Conservation (phyloP, 2,797 vertebrate genomes). For the Uromys caudimaculatus region DNA sequence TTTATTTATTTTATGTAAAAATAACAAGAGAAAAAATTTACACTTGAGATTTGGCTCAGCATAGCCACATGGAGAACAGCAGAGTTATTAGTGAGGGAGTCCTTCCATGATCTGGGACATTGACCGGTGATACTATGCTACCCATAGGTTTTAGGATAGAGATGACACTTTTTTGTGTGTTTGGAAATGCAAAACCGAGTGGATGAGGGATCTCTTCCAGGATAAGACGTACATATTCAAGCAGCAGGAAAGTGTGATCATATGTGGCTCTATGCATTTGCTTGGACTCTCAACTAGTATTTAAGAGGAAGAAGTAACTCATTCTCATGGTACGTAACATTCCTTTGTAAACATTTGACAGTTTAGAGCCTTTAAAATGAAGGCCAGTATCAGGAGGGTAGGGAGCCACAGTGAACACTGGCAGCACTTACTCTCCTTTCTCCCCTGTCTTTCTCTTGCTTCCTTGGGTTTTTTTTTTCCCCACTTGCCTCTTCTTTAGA, state of each 20-base stretch:
- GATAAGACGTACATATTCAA: neutral
- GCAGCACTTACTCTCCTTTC: neutral
- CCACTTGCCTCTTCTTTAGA: neutral
- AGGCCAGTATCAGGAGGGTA: neutral
- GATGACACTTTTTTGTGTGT: conserved; percentile 8
- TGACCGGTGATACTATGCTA: neutral
- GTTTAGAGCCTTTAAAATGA: neutral
- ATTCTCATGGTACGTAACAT: neutral
- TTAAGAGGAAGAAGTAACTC: neutral
- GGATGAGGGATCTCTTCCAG: neutral
- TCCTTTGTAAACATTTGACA: neutral
- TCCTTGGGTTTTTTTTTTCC: neutral
- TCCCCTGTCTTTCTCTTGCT: neutral
- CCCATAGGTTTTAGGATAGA: neutral
- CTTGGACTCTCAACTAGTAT: neutral
- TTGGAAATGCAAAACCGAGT: conserved; percentile 19
- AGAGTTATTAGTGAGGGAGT: conserved; percentile 7
- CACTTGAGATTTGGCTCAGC: neutral
- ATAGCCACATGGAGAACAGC: neutral
- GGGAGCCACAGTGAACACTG: neutral
- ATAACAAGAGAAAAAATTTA: neutral
- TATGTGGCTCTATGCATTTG: neutral
- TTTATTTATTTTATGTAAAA: neutral
- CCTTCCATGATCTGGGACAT: conserved; percentile 9
- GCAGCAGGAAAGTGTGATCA: neutral